Evolutionary conservation across 2,888 invertebrate genomes (phyloP), one percentile per base, ranked within the genome.

Genomic region (Phoenoteleia sp.): DNA sequence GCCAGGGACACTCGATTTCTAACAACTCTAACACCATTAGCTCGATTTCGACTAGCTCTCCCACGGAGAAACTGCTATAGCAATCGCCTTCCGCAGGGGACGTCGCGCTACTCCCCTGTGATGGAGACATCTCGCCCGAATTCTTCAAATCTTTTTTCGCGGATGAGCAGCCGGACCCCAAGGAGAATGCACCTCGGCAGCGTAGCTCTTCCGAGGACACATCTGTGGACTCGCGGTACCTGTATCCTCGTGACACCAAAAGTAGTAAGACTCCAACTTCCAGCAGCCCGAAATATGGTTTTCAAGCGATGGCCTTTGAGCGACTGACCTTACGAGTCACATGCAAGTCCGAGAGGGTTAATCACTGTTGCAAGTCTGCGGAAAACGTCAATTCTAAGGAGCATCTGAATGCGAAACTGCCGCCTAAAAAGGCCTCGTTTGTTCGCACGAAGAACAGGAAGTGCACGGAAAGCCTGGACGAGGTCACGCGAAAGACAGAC

Each of bases 11-110:
- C 64, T 85, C 85, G 36, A 76, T 87, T 39, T 82, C 85, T 25
- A 85, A 83, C 74, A 85, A 82, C 23, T 85, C 85, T 3, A 85
- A 87, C 81, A 94, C 94, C 84, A 95, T 95, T 87, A 95, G 95
- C 92, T 95, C 95, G 81, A 95, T 95, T 91, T 96, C 96, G 86
- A 96, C 96, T 87, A 96, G 96, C 94, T 96, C 96, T 91, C 96
- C 95, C 88, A 96, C 96, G 88, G 96, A 96, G 94, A 96, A 96
- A 94, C 95, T 96, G 93, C 96, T 97, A 95, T 97, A 96, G 96
- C 96, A 91, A 81, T 89, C 90, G 87, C 91, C 91, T 75, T 89
- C 90, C 88, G 89, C 90, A 88, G 92, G 90, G 88, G 91, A 90
- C 83, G 85, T 88, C 17, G 87, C 84, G 60, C 85, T 88, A 77